Base-by-base conservation (phyloP, 1,140 invertebrate genomes). In the Micrasema minimum region DNA sequence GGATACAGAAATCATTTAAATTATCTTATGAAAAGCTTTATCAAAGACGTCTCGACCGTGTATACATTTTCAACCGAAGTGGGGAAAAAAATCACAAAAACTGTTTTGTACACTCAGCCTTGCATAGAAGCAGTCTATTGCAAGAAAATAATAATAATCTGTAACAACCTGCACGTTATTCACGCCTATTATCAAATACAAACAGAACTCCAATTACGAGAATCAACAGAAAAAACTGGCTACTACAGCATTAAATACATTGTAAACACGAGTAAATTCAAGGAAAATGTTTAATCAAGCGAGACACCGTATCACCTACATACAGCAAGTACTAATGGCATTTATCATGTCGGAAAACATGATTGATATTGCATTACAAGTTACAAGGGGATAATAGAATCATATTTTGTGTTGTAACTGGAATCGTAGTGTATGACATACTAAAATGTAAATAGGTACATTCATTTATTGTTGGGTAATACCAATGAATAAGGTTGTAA, bases 221-320 rank as follows among this genome's bases (percentile, higher is more conserved):
- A 53, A 55, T 55, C 9, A 14, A 55, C 23, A 31, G 2, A 55
- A 55, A 16, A 55, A 16, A 31, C 51, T 31, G 12, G 12, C 10
- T 9, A 6, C 22, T 14, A 16, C 18, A 20, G 16, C 46, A 20
- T 7, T 9, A 6, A n/a, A 20, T 48, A 31, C 12, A 9, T 55
- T 55, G 23, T 31, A 14, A 55, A 55, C 14, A 23, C 31, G 26
- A 31, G 7, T 31, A 31, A 55, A 55, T 55, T 55, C 51, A 55
- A 55, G 51, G 50, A 53, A 53, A 53, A 53, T 22, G 23, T 20
- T 31, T 14, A 16, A 55, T 55, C 51, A 55, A 55, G 51, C 51
- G 14, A 7, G 26, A 31, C 26, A 46, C 43, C 26, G 26, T 31
- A 31, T 31, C 7, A 31, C 26, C 26, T 31, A 31, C 26, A 31